phyloP scores from a whole-genome alignment of 2,113 vertebrate genomes.

The Neotoma lepida region DNA sequence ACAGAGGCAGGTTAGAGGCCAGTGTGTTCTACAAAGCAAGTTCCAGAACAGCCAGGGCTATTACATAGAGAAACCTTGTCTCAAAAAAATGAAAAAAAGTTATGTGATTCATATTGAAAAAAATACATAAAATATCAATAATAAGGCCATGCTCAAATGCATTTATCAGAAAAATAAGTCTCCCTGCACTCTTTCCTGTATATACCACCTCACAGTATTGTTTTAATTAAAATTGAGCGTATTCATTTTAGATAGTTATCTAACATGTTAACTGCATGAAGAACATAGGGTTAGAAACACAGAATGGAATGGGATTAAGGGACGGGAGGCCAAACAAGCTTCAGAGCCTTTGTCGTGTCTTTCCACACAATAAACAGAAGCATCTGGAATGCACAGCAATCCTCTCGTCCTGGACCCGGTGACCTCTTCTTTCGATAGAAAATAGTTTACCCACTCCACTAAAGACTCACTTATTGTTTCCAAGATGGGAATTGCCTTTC shows the following conservation, averaged over 20 bases:
- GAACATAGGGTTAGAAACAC: background rate
- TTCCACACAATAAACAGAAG: background rate
- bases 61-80: background rate
- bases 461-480: background rate
- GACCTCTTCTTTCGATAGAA: background rate
- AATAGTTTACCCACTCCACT: background rate
- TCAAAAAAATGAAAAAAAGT: background rate
- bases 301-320: background rate
- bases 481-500: background rate
- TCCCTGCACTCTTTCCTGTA: background rate
- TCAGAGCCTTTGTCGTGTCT: background rate
- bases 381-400: background rate
- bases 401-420: background rate
- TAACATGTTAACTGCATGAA: background rate
- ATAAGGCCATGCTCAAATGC: background rate
- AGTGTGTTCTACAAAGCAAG: background rate
- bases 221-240: background rate
- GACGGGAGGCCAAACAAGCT: background rate
- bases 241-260: background rate
- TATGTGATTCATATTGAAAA: background rate
- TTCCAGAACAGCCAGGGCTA: background rate
- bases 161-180: background rate
- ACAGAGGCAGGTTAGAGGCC: background rate
- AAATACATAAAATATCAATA: background rate
- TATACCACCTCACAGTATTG: background rate